Conservation (phyloP, 2,797 vertebrate species). For the Mareca strepera region DNA sequence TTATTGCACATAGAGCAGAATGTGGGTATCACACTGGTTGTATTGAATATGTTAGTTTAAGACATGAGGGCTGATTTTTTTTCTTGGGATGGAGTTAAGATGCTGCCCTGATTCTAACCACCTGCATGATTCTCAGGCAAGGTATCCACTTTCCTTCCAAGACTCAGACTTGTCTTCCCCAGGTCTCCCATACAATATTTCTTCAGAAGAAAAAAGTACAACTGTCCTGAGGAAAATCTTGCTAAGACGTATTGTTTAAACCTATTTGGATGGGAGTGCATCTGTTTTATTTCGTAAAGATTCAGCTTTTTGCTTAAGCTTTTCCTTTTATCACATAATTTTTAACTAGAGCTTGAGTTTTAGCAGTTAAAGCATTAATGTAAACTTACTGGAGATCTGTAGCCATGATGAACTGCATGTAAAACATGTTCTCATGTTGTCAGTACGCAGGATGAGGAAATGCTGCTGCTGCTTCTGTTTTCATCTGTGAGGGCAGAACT, state of each 20-base stretch:
- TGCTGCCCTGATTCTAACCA: not conserved
- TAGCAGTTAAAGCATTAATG: not conserved
- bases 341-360: not conserved
- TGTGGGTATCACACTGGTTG: accelerated
- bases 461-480: not conserved
- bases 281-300: not conserved
- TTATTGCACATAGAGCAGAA: not conserved
- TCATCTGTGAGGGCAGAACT: not conserved
- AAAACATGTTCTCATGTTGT: not conserved
- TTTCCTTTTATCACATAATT: not conserved
- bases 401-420: not conserved
- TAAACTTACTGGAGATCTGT: not conserved
- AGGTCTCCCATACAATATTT: not conserved
- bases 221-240: not conserved
- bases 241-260: not conserved
- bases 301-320: not conserved
- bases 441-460: not conserved
- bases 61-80: not conserved
- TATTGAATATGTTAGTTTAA: not conserved
- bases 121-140: not conserved
- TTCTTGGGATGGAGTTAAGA: not conserved
- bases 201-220: not conserved
- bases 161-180: not conserved
- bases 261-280: not conserved
- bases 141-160: not conserved